These are phyloP conservation scores for Indicator maculatus DNA, from an alignment of 2,113 vertebrate species.

Conservation along the genomic window DNA sequence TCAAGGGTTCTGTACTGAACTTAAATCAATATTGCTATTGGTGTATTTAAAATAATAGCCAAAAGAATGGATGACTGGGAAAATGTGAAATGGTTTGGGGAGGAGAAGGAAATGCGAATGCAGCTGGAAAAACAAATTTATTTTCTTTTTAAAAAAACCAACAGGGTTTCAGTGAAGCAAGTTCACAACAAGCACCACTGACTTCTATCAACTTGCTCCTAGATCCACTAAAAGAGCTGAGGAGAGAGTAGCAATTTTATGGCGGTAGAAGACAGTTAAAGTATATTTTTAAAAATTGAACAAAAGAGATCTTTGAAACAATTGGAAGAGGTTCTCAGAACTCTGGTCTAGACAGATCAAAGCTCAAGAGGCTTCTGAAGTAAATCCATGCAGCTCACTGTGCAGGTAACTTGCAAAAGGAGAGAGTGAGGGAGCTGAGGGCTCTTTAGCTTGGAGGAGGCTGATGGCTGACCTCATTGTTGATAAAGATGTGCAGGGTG, in stretches of 20 bases:
- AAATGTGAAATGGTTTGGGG: conserved; percentile 71
- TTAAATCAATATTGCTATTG: conserved; percentile 70
- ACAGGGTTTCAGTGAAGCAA: background rate
- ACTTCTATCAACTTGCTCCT: background rate
- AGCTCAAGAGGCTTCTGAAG: conserved; percentile 2
- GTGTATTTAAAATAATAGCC: conserved; percentile 68
- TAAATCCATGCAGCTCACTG: background rate
- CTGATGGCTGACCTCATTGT: too few relatives aligned
- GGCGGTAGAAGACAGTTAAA: background rate
- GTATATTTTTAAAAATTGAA: background rate
- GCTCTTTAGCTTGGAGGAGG: too few relatives aligned
- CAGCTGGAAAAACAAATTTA: conserved; percentile 28
- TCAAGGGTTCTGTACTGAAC: conserved; percentile 46
- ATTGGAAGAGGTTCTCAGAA: background rate
- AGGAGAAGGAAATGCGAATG: conserved; percentile 68
- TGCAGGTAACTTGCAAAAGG: background rate
- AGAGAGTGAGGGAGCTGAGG: too few relatives aligned
- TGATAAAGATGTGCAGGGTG: too few relatives aligned
- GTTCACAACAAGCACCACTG: background rate
- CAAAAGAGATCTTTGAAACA: background rate
- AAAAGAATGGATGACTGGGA: conserved; percentile 65
- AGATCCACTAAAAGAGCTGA: background rate
- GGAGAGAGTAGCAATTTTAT: background rate
- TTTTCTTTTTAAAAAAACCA: background rate
- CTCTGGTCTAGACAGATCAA: background rate